Conservation (phyloP, 2,797 vertebrate genomes). For the Amazona ochrocephala region DNA sequence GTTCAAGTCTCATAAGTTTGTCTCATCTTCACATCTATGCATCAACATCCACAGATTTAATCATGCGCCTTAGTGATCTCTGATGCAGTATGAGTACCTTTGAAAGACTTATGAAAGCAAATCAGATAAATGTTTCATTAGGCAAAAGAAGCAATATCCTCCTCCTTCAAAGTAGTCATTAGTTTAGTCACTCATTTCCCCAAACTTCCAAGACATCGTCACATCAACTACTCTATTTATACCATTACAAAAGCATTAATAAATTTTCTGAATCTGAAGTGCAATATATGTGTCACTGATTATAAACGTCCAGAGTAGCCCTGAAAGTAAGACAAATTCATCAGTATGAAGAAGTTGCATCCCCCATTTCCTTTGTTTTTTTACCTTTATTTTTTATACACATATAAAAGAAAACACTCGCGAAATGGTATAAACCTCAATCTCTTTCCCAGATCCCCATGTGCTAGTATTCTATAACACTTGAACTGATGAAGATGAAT, state of each 20-base stretch:
- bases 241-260: neutral
- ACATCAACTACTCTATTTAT: neutral
- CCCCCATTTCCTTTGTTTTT: neutral
- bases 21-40: neutral
- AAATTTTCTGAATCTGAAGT: neutral
- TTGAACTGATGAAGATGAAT: neutral
- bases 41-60: neutral
- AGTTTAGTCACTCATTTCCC: neutral
- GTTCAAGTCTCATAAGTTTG: neutral
- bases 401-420: rapidly evolving
- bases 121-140: neutral
- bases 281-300: neutral
- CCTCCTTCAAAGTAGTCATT: neutral
- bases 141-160: neutral
- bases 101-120: neutral
- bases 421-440: neutral
- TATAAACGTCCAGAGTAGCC: neutral
- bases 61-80: neutral
- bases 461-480: neutral
- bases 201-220: neutral
- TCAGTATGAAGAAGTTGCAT: neutral
- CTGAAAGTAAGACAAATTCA: neutral
- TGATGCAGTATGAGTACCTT: neutral
- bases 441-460: neutral
- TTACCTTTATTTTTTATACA: neutral